Conservation (phyloP, 2,113 vertebrate species). For the Carassius auratus region DNA sequence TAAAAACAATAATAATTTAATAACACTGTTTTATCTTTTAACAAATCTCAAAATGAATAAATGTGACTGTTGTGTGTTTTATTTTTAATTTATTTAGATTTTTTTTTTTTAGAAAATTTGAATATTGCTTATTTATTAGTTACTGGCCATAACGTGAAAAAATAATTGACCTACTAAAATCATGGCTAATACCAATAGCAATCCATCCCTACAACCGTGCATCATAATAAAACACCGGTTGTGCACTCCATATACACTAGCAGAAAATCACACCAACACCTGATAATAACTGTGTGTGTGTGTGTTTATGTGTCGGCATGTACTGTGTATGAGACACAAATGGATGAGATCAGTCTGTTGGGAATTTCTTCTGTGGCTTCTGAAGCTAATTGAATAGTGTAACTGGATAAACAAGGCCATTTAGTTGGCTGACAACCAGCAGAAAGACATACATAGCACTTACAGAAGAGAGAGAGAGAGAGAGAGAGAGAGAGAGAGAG, state of each 20-base stretch:
- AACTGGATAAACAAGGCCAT: constrained; percentile 28
- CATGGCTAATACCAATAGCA: no score
- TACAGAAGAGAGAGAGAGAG: background rate
- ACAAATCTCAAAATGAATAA: no score
- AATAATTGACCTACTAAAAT: no score
- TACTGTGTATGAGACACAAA: background rate
- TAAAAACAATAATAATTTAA: no score
- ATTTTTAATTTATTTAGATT: background rate
- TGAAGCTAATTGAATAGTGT: constrained; percentile 30
- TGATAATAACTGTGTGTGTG: no score
- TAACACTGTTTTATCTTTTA: no score
- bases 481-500: background rate
- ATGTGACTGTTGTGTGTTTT: no score
- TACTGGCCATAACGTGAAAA: background rate
- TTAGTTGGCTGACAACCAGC: constrained; percentile 9
- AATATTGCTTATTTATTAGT: background rate
- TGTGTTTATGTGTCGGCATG: background rate
- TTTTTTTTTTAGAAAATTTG: background rate
- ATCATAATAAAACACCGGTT: no score
- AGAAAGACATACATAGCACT: background rate
- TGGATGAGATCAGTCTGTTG: constrained; percentile 1
- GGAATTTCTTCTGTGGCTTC: constrained; percentile 30
- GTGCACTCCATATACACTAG: no score
- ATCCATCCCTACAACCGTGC: no score
- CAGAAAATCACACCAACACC: no score